Evolutionary conservation across 2,888 invertebrate species (phyloP).

Genomic region (Drosophila paucipuncta): DNA sequence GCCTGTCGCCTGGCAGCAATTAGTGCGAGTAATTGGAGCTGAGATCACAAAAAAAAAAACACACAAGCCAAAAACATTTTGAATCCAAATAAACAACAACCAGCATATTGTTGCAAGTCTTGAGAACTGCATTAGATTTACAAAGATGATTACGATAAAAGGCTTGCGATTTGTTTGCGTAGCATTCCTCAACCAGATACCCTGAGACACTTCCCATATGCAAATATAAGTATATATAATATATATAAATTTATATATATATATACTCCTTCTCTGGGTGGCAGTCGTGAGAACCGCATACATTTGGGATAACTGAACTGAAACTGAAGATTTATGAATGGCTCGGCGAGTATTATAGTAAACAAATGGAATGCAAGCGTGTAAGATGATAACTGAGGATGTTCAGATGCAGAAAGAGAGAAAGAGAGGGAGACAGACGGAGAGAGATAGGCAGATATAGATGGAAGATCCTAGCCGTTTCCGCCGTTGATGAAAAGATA

Average conservation of each 20-base stretch:
- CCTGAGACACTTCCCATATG: slow-evolving; percentile 13
- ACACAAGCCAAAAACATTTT: not conserved
- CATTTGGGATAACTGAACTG: slow-evolving; percentile 2
- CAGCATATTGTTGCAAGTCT: not conserved
- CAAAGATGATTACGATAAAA: slow-evolving; percentile 8
- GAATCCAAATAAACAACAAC: not conserved
- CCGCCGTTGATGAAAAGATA: not conserved
- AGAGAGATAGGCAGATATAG: not conserved
- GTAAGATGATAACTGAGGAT: slow-evolving; percentile 51
- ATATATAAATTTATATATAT: not conserved
- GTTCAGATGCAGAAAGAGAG: slow-evolving; percentile 11
- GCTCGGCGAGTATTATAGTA: slow-evolving; percentile 27
- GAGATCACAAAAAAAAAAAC: not conserved
- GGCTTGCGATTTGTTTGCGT: slow-evolving; percentile 34
- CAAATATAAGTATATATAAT: not conserved
- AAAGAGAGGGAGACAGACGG: not conserved
- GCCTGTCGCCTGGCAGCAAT: not conserved
- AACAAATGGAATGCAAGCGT: slow-evolving; percentile 32
- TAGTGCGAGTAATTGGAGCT: slow-evolving; percentile 6
- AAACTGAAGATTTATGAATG: slow-evolving; percentile 22
- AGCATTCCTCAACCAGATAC: slow-evolving; percentile 46
- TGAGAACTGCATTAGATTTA: slow-evolving; percentile 16
- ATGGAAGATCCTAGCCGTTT: not conserved
- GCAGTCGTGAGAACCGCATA: slow-evolving; percentile 24
- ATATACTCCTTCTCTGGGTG: slow-evolving; percentile 11